Conservation (phyloP, 2,113 vertebrate species). For the Dipodomys ordii region DNA sequence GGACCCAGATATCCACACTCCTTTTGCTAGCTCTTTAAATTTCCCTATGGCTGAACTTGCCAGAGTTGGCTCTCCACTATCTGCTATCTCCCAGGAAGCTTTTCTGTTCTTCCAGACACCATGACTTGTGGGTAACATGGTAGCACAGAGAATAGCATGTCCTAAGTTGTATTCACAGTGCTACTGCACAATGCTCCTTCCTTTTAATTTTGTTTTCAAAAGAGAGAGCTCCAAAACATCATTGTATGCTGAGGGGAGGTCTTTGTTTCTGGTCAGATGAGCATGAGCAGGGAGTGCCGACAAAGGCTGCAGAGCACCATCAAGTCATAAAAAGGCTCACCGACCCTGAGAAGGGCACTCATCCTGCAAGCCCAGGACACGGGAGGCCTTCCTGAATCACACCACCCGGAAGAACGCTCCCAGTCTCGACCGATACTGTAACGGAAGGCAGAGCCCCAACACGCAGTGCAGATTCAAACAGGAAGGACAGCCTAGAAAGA, state of each 20-base stretch:
- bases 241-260: background rate
- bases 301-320: background rate
- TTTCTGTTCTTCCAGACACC: conserved; percentile 12
- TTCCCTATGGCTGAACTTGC: background rate
- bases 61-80: background rate
- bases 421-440: background rate
- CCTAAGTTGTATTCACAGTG: background rate
- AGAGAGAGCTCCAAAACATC: conserved; percentile 5
- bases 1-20: background rate
- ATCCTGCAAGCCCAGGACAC: background rate
- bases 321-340: background rate
- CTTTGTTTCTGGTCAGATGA: background rate
- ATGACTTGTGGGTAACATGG: background rate
- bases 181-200: conserved; percentile 34
- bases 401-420: no score
- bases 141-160: background rate
- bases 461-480: no score
- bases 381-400: background rate
- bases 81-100: background rate
- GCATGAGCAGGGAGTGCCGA: background rate
- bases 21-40: background rate
- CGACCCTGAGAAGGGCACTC: background rate
- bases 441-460: no score
- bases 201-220: conserved; percentile 49
- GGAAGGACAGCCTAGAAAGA: background rate